Evolutionary conservation across 2,113 vertebrate species (phyloP).

Genomic region (Bos indicus): DNA sequence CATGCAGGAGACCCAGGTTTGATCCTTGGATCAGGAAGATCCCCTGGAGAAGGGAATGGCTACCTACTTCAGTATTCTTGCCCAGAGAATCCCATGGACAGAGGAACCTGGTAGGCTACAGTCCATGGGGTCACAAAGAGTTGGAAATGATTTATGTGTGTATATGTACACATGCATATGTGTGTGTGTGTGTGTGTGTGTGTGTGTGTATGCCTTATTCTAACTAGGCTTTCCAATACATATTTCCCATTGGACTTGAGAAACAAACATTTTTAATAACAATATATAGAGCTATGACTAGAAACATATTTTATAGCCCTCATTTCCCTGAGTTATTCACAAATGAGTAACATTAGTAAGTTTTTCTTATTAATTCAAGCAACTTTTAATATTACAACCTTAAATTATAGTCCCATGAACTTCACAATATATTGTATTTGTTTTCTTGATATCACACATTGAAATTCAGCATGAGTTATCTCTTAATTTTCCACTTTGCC

Average conservation of each 20-base stretch:
- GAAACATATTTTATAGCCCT: background rate
- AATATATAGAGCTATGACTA: background rate
- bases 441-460: background rate
- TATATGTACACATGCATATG: background rate
- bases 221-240: background rate
- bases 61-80: background rate
- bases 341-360: background rate
- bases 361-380: slow-evolving; percentile 45
- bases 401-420: slow-evolving; percentile 48
- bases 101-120: background rate
- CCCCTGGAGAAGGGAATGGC: background rate
- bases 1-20: background rate
- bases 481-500: background rate
- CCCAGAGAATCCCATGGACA: background rate
- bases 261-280: slow-evolving; percentile 15
- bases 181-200: background rate
- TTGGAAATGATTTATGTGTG: background rate
- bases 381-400: background rate
- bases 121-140: background rate
- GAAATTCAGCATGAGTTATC: background rate
- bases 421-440: background rate
- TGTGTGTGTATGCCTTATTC: background rate
- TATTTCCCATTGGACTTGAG: background rate
- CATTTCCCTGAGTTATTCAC: background rate
- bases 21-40: background rate